Percentiles rank a stretch among this genome's conserved stretches.
These are phyloP conservation scores for Mimumesa dahlbomi DNA, from an alignment of 2,888 invertebrate species.

Conservation along the genomic window DNA sequence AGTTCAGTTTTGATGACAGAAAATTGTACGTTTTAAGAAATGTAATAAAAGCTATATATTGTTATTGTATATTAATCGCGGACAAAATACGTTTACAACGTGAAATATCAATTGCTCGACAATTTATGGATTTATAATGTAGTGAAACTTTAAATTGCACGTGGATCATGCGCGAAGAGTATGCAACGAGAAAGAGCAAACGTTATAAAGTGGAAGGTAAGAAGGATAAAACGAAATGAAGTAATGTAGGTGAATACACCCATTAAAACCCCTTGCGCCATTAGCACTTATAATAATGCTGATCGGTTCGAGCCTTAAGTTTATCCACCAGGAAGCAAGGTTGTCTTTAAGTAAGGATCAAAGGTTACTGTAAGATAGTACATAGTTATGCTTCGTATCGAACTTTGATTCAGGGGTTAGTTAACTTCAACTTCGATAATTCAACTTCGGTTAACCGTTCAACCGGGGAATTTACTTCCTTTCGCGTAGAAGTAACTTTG, in stretches of 20 bases:
- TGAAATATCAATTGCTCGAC: conserved; percentile 4
- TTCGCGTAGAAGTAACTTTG: too few relatives aligned
- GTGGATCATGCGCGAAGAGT: background rate
- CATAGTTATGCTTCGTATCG: conserved; percentile 6
- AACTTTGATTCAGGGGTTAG: conserved; percentile 2
- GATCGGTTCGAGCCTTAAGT: conserved; percentile 38
- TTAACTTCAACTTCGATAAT: background rate
- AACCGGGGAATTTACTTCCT: too few relatives aligned
- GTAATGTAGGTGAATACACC: background rate
- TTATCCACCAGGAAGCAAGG: conserved; percentile 59
- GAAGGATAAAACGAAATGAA: background rate
- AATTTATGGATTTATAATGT: background rate
- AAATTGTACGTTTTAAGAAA: too few relatives aligned
- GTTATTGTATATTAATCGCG: background rate
- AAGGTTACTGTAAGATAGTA: conserved; percentile 1
- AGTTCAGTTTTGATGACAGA: too few relatives aligned
- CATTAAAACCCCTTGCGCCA: conserved; percentile 8
- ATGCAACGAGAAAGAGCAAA: background rate
- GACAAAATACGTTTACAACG: background rate
- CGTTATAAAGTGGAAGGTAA: background rate
- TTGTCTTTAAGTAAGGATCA: conserved; percentile 33
- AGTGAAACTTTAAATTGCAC: background rate
- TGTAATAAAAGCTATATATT: too few relatives aligned
- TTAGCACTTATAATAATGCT: conserved; percentile 34
- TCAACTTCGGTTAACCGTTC: background rate